These are phyloP conservation scores for Caenorhabditis auriculariae DNA, from an alignment of 2,888 invertebrate genomes.

Conservation along the genomic window DNA sequence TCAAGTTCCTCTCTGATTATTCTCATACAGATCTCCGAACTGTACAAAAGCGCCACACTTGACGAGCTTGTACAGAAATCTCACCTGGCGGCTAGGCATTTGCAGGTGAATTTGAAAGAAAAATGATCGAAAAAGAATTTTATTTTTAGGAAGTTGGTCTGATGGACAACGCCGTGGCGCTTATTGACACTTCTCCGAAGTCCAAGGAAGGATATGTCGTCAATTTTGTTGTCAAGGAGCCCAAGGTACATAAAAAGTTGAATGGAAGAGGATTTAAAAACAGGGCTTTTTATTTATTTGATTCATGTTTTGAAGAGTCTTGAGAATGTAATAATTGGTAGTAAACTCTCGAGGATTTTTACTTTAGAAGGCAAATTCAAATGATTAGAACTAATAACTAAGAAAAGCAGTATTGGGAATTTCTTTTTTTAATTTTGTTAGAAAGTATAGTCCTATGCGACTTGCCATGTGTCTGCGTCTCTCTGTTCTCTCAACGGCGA, in stretches of 20 bases:
- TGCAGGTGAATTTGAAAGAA: constrained; percentile 35
- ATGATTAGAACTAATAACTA: too few relatives aligned
- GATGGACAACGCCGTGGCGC: constrained; percentile 82
- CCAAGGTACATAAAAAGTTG: constrained; percentile 63
- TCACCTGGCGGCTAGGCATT: constrained; percentile 52
- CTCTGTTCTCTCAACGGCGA: too few relatives aligned
- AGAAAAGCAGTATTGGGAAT: too few relatives aligned
- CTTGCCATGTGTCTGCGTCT: too few relatives aligned
- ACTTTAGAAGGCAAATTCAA: too few relatives aligned
- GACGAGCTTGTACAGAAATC: constrained; percentile 70
- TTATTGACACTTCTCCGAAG: constrained; percentile 82
- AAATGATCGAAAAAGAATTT: neutral
- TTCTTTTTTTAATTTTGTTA: too few relatives aligned
- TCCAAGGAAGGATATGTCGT: constrained; percentile 69
- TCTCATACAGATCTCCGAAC: constrained; percentile 68
- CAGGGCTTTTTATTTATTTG: too few relatives aligned
- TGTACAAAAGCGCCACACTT: constrained; percentile 83
- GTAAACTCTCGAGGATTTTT: too few relatives aligned
- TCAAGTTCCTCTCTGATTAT: too few relatives aligned
- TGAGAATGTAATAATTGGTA: too few relatives aligned
- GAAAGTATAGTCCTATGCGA: too few relatives aligned
- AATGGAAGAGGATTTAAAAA: neutral
- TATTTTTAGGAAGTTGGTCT: constrained; percentile 71
- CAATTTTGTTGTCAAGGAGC: constrained; percentile 83
- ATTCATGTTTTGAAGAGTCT: too few relatives aligned